Conservation (phyloP, 2,888 invertebrate genomes). For the Allophyes oxyacanthae region DNA sequence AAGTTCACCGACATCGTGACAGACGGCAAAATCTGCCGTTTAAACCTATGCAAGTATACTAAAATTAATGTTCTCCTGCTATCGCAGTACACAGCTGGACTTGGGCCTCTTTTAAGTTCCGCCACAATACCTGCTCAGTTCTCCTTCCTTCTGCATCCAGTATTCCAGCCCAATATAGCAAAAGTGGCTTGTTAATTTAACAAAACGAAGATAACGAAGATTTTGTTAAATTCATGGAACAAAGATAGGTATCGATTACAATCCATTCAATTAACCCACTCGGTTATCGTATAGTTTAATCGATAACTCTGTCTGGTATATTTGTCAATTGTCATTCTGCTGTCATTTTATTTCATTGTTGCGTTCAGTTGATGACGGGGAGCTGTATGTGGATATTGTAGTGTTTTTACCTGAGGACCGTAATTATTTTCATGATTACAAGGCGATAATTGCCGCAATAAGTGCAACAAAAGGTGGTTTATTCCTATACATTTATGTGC, state of each 20-base stretch:
- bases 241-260: background rate
- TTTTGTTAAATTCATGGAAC: background rate
- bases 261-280: background rate
- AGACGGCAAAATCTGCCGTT: too few species aligned
- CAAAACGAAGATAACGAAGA: too few species aligned
- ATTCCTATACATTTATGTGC: conserved; percentile 34
- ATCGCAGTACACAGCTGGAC: too few species aligned
- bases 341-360: conserved; percentile 52
- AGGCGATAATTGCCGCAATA: conserved; percentile 44
- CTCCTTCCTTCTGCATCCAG: too few species aligned
- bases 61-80: too few species aligned
- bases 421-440: conserved; percentile 53
- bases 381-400: conserved; percentile 45
- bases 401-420: conserved; percentile 37
- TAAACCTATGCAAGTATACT: too few species aligned
- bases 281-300: background rate
- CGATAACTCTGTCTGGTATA: conserved; percentile 39
- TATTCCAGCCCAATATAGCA: too few species aligned
- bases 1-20: too few species aligned
- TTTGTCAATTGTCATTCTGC: conserved; percentile 46
- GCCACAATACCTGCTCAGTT: too few species aligned
- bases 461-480: conserved; percentile 49
- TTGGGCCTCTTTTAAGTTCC: too few species aligned
- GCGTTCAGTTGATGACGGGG: conserved; percentile 57
- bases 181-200: too few species aligned